phyloP scores from a whole-genome alignment of 2,113 vertebrate genomes.

The Hemibagrus wyckioides region DNA sequence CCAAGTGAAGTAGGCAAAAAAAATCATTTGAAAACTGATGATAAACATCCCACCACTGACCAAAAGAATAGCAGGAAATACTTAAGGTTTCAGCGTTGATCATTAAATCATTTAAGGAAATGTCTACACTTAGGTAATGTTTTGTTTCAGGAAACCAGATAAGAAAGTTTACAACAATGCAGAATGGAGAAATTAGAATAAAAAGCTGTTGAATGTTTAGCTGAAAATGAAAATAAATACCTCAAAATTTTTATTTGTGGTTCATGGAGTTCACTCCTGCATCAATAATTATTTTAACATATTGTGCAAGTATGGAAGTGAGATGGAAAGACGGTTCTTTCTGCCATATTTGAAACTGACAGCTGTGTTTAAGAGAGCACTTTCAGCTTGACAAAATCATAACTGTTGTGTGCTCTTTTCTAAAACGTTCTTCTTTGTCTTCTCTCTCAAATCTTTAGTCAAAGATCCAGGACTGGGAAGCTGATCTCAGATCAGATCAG shows the following conservation, averaged over 20 bases:
- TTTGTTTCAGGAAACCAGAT: background rate
- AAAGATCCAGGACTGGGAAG: background rate
- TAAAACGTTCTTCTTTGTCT: background rate
- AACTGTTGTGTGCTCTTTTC: background rate
- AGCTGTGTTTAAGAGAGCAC: background rate
- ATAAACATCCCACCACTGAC: background rate
- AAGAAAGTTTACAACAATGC: background rate
- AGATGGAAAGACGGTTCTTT: background rate
- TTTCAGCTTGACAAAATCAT: background rate
- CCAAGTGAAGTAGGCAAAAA: background rate
- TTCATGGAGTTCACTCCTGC: background rate
- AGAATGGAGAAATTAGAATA: background rate
- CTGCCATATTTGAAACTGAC: background rate
- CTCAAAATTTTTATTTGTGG: background rate
- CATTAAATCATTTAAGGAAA: background rate
- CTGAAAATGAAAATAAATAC: background rate
- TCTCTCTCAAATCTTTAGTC: background rate
- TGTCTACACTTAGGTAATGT: background rate
- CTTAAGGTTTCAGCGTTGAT: background rate
- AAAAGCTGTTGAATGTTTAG: background rate
- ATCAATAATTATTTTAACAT: background rate
- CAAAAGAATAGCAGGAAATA: background rate
- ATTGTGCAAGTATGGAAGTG: too few species aligned
- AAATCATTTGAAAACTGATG: background rate
- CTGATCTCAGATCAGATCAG: conserved; percentile 1